Percentiles rank a stretch among this genome's conserved stretches.
phyloP scores from a whole-genome alignment of 2,888 invertebrate species.

The Morpho helenor region DNA sequence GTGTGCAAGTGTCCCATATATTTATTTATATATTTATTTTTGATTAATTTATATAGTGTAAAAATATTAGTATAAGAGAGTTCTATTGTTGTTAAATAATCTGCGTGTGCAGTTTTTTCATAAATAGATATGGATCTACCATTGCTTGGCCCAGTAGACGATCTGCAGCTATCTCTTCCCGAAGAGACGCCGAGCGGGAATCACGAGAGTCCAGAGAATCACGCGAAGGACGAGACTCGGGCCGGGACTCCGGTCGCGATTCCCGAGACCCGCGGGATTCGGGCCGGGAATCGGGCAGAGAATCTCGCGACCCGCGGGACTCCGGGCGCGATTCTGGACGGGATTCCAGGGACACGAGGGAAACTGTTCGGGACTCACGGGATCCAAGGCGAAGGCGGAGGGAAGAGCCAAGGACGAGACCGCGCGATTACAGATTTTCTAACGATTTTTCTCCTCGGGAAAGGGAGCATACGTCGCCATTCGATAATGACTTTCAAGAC shows the following conservation, averaged over 20 bases:
- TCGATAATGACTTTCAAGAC: constrained; percentile 81
- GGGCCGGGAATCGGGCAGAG: constrained; percentile 44
- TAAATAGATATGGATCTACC: constrained; percentile 57
- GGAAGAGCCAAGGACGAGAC: constrained; percentile 32
- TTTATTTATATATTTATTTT: no score
- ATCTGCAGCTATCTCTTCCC: constrained; percentile 31
- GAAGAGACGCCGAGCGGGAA: constrained; percentile 38
- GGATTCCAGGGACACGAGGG: constrained; percentile 48
- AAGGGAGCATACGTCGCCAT: constrained; percentile 74
- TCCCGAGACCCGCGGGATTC: constrained; percentile 38
- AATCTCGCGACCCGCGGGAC: constrained; percentile 37
- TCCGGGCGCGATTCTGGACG: constrained; percentile 36
- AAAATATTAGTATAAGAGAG: no score
- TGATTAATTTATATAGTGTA: no score
- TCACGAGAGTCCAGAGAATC: constrained; percentile 34
- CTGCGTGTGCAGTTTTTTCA: no score
- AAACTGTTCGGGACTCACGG: constrained; percentile 49
- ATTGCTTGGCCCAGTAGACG: constrained; percentile 56
- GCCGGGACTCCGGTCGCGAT: constrained; percentile 30
- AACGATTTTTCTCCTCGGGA: constrained; percentile 81
- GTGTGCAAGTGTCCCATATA: no score
- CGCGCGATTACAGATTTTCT: constrained; percentile 73
- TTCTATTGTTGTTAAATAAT: no score
- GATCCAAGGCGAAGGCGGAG: constrained; percentile 35
- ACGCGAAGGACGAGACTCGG: constrained; percentile 55